Conservation (phyloP, 2,113 vertebrate genomes). For the Clarias macrocephalus region DNA sequence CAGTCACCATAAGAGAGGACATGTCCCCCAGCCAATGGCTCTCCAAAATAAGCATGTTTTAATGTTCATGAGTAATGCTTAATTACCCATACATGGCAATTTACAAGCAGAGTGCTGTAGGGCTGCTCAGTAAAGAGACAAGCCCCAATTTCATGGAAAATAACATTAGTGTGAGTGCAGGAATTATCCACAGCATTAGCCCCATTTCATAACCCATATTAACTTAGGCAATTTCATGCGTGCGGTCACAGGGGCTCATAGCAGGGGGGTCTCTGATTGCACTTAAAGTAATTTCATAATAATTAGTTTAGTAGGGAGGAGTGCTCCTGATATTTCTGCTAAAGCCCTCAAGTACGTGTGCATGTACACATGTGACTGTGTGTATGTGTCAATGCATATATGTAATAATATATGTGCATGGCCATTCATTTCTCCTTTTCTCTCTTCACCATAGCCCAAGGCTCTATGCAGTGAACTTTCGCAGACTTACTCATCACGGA, state of each 20-base stretch:
- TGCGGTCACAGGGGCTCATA: constrained; percentile 97
- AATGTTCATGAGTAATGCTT: constrained; percentile 82
- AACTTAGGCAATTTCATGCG: constrained; percentile 99
- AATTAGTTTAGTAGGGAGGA: constrained; percentile 87
- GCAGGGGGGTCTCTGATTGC: constrained; percentile 91
- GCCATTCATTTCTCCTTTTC: not conserved
- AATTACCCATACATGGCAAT: constrained; percentile 85
- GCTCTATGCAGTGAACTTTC: constrained; percentile 77
- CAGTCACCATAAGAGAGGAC: constrained; percentile 62
- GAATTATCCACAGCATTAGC: constrained; percentile 89
- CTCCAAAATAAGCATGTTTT: constrained; percentile 79
- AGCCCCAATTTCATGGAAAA: constrained; percentile 86
- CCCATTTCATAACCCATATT: constrained; percentile 97
- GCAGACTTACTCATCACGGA: constrained; percentile 81
- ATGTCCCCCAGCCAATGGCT: constrained; percentile 67
- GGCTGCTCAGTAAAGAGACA: constrained; percentile 78
- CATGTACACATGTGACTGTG: constrained; percentile 80
- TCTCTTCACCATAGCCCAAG: constrained; percentile 59
- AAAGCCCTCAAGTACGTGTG: constrained; percentile 78
- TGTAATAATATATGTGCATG: not conserved
- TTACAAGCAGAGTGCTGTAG: constrained; percentile 89
- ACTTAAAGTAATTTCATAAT: constrained; percentile 99
- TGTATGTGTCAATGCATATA: constrained; percentile 80
- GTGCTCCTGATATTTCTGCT: constrained; percentile 50
- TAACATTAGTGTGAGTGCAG: constrained; percentile 83